Percentiles rank a stretch among this genome's conserved stretches.
phyloP scores from a whole-genome alignment of 2,888 invertebrate species.

The Drosophila borealis region DNA sequence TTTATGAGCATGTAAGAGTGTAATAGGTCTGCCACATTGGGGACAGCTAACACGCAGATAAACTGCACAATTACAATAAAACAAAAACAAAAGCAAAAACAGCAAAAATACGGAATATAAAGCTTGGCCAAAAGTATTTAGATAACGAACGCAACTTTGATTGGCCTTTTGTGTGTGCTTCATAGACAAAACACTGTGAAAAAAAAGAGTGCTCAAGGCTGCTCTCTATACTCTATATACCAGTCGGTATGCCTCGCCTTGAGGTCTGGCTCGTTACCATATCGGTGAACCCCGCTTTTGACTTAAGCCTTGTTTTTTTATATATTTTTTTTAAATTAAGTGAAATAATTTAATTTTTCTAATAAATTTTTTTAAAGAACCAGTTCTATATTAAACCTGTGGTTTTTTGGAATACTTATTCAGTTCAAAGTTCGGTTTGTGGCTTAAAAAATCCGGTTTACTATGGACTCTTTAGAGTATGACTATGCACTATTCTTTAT shows the following conservation, averaged over 20 bases:
- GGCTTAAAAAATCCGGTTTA: too few relatives aligned
- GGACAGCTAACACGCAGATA: constrained; percentile 68
- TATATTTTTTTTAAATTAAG: too few relatives aligned
- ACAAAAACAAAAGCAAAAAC: constrained; percentile 8
- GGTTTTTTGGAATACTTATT: too few relatives aligned
- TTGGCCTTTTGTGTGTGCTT: constrained; percentile 33
- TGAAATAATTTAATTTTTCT: too few relatives aligned
- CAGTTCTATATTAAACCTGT: too few relatives aligned
- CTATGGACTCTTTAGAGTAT: too few relatives aligned
- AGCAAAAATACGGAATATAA: constrained; percentile 8
- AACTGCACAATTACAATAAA: constrained; percentile 61
- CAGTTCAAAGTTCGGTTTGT: too few relatives aligned
- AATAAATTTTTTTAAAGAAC: too few relatives aligned
- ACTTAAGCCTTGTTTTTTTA: too few relatives aligned
- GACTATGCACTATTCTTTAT: too few relatives aligned
- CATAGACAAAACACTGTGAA: constrained; percentile 9
- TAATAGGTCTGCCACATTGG: constrained; percentile 51
- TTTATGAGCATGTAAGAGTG: constrained; percentile 33
- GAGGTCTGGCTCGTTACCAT: too few relatives aligned
- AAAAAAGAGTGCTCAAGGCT: background rate
- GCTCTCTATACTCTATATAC: background rate
- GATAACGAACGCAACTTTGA: constrained; percentile 40
- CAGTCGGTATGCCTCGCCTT: background rate
- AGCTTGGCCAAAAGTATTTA: constrained; percentile 22
- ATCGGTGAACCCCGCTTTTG: too few relatives aligned